Base-by-base conservation (phyloP, 2,113 vertebrate species). In the Rhabdornis inornatus region DNA sequence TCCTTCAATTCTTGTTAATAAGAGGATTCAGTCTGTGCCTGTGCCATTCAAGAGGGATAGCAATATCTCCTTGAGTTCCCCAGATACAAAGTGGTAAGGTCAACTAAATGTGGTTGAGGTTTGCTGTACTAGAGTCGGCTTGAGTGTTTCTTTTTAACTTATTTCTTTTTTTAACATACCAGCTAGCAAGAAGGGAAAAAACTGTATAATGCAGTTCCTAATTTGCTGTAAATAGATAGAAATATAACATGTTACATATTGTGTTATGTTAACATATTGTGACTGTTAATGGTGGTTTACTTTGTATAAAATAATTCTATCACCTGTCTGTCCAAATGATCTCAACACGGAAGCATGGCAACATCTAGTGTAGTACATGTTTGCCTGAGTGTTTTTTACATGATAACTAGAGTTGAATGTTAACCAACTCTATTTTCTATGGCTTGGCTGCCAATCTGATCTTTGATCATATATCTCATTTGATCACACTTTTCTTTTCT, bases 221-320 rank as follows among this genome's bases (percentile, higher is more conserved):
- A 72, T 47, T 94, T 75, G 53, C 35, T 95, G 64, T 55, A 89
- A 94, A 47, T 85, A 70, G 89, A 74, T 23, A 81, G 65, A 94
- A 97, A 76, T 83, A 30, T 19, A 28, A 52, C 50, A 52, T 52
- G 28, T 17, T 52, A 28, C 50, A 52, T 52, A 52, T 17, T 52
- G 27, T 28, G 27, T 52, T 52, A 65, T 53, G 27, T 75, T 96
- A 76, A 25, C 81, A 79, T 78, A 60, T 60, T 59, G 30, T 53
- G 50, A 44, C 60, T 82, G 40, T 83, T 92, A 90, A 94, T 49
- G 39, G 37, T 57, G 31, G 35, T 21, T 90, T 66, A 44, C 35
- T 71, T 61, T 28, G 44, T 27, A 33, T 37, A 25, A 74, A 71
- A 52, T 33, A 69, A 22, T 74, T 88, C 28, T 52, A 28, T 83